Evolutionary conservation across 2,888 invertebrate species (phyloP).

Genomic region (Tenthredo notha): DNA sequence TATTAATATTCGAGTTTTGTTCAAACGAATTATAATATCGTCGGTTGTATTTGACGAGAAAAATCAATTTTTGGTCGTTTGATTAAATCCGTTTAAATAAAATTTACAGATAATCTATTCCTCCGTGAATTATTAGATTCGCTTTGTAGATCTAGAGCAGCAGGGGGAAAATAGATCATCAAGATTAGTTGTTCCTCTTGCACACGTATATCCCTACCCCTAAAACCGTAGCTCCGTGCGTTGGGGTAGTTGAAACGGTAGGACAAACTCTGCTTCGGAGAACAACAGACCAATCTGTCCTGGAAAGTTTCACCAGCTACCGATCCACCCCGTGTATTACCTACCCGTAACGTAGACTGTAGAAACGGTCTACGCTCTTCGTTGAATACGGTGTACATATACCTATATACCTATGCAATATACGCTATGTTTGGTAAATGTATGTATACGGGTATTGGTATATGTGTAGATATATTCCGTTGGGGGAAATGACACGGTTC

Average conservation of each 20-base stretch:
- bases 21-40: not conserved
- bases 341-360: not conserved
- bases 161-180: slow-evolving; percentile 21
- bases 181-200: slow-evolving; percentile 11
- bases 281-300: slow-evolving; percentile 51
- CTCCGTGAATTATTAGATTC: not conserved
- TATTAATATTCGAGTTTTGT: not conserved
- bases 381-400: slow-evolving; percentile 5
- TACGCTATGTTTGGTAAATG: not conserved
- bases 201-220: not conserved
- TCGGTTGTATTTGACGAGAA: not conserved
- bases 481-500: slow-evolving; percentile 38
- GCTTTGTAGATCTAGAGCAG: not conserved
- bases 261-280: slow-evolving; percentile 42
- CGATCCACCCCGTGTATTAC: slow-evolving; percentile 27
- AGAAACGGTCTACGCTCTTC: slow-evolving; percentile 2
- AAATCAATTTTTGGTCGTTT: not conserved
- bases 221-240: not conserved
- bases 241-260: slow-evolving; percentile 30
- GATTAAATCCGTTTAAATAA: not conserved
- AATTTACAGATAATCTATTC: not conserved
- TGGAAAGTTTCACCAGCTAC: slow-evolving; percentile 42
- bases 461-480: slow-evolving; percentile 9
- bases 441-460: not conserved
- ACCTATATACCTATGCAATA: not conserved